Percentiles rank a stretch among this genome's conserved stretches.
phyloP scores from a whole-genome alignment of 2,797 vertebrate species.

The Gallinago solitaria region DNA sequence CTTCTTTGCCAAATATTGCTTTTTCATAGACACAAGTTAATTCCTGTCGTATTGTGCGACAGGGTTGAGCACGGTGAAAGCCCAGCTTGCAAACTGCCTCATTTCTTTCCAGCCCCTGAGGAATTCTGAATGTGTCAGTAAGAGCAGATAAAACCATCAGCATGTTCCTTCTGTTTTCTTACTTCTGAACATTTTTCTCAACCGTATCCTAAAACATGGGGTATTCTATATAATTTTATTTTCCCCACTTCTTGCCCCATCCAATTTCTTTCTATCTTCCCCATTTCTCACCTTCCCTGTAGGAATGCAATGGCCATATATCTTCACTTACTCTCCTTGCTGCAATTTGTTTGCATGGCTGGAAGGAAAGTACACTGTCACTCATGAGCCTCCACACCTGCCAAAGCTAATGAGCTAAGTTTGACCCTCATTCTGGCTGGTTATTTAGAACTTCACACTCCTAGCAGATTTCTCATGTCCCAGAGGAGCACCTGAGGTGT shows the following conservation, averaged over 20 bases:
- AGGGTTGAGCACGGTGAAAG: not conserved
- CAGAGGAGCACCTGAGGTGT: not conserved
- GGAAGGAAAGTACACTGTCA: conserved; percentile 10
- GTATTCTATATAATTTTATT: not conserved
- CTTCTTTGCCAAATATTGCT: conserved; percentile 37
- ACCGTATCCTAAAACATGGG: not conserved
- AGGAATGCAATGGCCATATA: not conserved
- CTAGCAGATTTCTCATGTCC: not conserved
- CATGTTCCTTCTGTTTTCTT: conserved; percentile 11
- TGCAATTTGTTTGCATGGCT: not conserved
- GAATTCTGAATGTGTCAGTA: conserved; percentile 41
- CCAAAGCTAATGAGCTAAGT: not conserved
- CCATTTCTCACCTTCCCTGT: not conserved
- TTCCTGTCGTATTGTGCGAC: not conserved
- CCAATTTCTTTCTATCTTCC: not conserved
- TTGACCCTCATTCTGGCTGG: not conserved
- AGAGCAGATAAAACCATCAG: conserved; percentile 32
- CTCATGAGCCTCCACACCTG: conserved; percentile 5
- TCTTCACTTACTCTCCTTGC: not conserved
- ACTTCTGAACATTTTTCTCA: not conserved
- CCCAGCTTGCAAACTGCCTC: conserved; percentile 12
- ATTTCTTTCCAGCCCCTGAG: not conserved
- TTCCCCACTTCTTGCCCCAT: not conserved
- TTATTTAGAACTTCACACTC: conserved; percentile 28
- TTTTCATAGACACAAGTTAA: conserved; percentile 48